phyloP scores from a whole-genome alignment of 2,113 vertebrate species.

The Mirza zaza region DNA sequence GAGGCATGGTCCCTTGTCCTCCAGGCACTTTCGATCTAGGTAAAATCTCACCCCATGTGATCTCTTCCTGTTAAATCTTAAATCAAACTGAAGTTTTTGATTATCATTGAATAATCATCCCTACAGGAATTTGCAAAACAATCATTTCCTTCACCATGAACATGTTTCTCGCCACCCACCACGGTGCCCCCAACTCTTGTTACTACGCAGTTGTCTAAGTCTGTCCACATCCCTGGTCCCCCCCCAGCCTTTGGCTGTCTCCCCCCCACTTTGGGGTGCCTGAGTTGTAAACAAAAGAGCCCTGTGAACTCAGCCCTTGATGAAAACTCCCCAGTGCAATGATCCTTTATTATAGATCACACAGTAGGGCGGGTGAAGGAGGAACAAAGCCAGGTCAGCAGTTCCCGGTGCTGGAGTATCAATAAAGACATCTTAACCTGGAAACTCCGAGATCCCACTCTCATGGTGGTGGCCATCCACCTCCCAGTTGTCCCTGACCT shows the following conservation, averaged over 20 bases:
- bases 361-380: background rate
- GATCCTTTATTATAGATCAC: background rate
- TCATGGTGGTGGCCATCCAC: background rate
- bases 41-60: background rate
- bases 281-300: background rate
- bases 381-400: background rate
- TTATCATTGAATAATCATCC: background rate
- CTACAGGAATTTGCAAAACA: background rate
- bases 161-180: background rate
- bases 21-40: background rate
- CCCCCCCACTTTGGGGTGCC: background rate
- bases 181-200: background rate
- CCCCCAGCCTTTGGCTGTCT: background rate
- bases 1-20: background rate
- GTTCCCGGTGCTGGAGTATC: background rate
- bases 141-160: background rate
- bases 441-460: background rate
- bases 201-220: background rate
- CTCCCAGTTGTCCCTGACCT: background rate
- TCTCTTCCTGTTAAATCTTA: background rate
- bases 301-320: background rate
- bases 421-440: background rate
- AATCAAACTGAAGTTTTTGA: background rate
- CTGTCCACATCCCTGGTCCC: background rate
- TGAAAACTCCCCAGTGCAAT: background rate